A percentile compares a stretch with the other conserved stretches of the same genome.
phyloP scores from a whole-genome alignment of 2,797 vertebrate genomes.

The Linurgus olivaceus region DNA sequence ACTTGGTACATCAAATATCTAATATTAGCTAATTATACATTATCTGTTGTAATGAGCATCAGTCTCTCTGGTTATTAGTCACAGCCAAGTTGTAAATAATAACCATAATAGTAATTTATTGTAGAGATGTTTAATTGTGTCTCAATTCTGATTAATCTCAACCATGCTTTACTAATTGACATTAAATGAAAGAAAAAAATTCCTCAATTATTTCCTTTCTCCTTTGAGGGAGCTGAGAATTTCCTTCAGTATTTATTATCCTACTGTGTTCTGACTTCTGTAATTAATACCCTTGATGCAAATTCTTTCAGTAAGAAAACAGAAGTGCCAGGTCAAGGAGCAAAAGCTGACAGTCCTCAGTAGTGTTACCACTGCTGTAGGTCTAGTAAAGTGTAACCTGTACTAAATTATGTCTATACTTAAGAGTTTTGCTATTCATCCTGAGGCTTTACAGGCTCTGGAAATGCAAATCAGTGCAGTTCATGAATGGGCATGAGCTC shows the following conservation, averaged over 20 bases:
- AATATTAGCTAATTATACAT: background rate
- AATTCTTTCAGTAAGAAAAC: slow-evolving; percentile 27
- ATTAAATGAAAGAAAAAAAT: background rate
- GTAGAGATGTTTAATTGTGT: background rate
- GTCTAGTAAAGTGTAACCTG: background rate
- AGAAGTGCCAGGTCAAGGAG: background rate
- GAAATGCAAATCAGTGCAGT: background rate
- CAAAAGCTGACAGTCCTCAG: background rate
- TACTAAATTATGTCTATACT: background rate
- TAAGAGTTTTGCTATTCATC: slow-evolving; percentile 10
- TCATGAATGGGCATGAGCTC: background rate
- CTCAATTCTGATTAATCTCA: slow-evolving; percentile 4
- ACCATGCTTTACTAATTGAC: slow-evolving; percentile 1
- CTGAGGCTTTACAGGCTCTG: background rate
- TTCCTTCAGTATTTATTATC: background rate
- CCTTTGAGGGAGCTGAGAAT: background rate
- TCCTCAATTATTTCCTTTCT: background rate
- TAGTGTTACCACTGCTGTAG: background rate
- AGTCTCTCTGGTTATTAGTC: background rate
- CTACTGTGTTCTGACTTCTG: background rate
- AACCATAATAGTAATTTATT: background rate
- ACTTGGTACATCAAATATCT: background rate
- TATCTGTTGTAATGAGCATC: background rate
- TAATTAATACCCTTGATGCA: slow-evolving; percentile 37
- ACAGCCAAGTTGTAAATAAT: slow-evolving; percentile 15